phyloP scores from a whole-genome alignment of 1,140 invertebrate species.

The Uloborus diversus region DNA sequence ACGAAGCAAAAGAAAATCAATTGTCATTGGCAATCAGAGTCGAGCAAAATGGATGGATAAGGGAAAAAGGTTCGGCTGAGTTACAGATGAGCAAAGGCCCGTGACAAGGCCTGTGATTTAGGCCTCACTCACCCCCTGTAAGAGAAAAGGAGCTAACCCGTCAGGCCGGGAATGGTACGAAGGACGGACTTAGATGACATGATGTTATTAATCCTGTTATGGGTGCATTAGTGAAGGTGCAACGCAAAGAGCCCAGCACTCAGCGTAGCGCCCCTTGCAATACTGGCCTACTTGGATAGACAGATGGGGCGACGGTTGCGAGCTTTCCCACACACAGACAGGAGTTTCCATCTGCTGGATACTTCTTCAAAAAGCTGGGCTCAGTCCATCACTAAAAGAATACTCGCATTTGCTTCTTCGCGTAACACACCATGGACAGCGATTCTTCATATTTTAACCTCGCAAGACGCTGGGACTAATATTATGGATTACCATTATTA shows the following conservation, averaged over 20 bases:
- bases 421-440: not conserved
- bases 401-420: not conserved
- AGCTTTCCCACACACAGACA: not conserved
- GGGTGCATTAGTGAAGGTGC: constrained; percentile 56
- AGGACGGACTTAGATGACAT: constrained; percentile 24
- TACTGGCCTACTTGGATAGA: not conserved
- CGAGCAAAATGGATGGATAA: constrained; percentile 28
- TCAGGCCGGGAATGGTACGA: not conserved
- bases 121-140: constrained; percentile 22
- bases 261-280: not conserved
- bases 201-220: constrained; percentile 57
- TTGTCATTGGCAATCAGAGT: constrained; percentile 52
- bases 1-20: constrained; percentile 48
- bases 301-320: constrained; percentile 1
- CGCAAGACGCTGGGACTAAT: too few relatives aligned
- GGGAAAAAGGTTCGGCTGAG: constrained; percentile 16
- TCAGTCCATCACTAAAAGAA: not conserved
- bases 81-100: constrained; percentile 37
- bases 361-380: not conserved
- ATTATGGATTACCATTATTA: too few relatives aligned
- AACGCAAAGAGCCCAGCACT: constrained; percentile 33
- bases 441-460: not conserved
- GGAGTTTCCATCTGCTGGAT: not conserved
- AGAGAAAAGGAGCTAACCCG: not conserved
- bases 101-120: constrained; percentile 55